Conservation (phyloP, 1,140 invertebrate genomes). For the Littorina saxatilis region DNA sequence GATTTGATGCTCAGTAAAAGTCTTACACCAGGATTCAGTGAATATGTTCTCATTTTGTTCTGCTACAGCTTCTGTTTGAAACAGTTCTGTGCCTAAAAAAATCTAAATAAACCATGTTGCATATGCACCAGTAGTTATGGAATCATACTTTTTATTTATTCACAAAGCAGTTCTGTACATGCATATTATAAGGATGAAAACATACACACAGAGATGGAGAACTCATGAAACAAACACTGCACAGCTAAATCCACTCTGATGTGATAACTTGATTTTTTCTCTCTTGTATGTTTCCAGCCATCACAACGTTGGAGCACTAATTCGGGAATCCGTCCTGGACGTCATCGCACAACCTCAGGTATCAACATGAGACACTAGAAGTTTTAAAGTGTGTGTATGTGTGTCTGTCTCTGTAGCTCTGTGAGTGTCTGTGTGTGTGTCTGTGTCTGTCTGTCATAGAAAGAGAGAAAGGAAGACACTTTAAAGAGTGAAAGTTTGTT, state of each 20-base stretch:
- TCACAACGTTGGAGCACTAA: slow-evolving; percentile 88
- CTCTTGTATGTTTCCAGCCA: slow-evolving; percentile 75
- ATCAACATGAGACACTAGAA: slow-evolving; percentile 52
- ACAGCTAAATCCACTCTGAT: not conserved
- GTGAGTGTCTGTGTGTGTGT: not conserved
- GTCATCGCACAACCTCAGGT: slow-evolving; percentile 94
- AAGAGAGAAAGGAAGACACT: not conserved
- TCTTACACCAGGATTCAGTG: too few species aligned
- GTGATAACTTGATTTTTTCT: not conserved
- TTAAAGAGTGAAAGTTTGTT: not conserved
- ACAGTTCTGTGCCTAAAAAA: too few species aligned
- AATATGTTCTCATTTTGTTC: too few species aligned
- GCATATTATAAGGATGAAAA: too few species aligned
- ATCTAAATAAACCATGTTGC: too few species aligned
- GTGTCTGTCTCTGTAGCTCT: not conserved
- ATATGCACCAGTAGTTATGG: too few species aligned
- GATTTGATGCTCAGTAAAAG: too few species aligned
- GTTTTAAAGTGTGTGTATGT: not conserved
- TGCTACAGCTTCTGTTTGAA: too few species aligned
- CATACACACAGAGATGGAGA: too few species aligned
- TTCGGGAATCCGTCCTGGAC: slow-evolving; percentile 91
- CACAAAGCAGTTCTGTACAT: too few species aligned
- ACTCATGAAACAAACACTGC: too few species aligned
- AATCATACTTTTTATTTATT: too few species aligned
- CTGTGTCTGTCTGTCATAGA: not conserved